Base-by-base conservation (phyloP, 2,113 vertebrate species). In the Ivindomyrus marchei region DNA sequence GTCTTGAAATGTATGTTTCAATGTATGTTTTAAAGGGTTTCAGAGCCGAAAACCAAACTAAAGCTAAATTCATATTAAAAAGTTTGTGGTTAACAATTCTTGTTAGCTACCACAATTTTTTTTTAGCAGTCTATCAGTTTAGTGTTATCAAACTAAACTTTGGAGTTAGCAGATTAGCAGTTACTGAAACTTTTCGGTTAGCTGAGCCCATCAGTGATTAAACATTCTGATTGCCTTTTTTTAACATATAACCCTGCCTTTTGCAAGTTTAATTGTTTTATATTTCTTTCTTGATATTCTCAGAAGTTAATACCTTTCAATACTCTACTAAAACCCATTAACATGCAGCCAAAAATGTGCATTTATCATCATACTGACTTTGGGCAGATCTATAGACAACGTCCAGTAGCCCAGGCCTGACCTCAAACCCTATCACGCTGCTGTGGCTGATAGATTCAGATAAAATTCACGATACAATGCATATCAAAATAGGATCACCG, bases 361-460 rank as follows among this genome's bases (percentile, higher is more conserved):
- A 92, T 95, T 94, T 91, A 94, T n/a, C 17, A 50, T 50, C 49
- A 52, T 10, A 13, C 85, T 87, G 47, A 87, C 31, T 36, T 56
- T 87, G 6, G 27, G 7, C 80, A 84, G 15, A 84, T 84, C 17
- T 47, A 47, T n/a, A 87, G 53, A 87, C 31, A 87, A 17, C 17
- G n/a, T 31, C n/a, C n/a, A 87, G 11, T 17, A 36, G 21, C n/a
- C 46, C 50, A 21, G 31, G 13, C 19, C 17, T 53, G 70, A 70
- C n/a, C 42, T 50, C 27, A 46, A 13, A 50, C 27, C 66, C 47
- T 42, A 11, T 21, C 11, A 42, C 27, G 6, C 74, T 80, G 27
- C 4, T 77, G n/a, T 36, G 45, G 39, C 70, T 39, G 47, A 56
- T 6, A 88, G 49, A 88, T 45, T 88, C 7, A 7, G 8, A 62